These are phyloP conservation scores for Conger conger DNA, from an alignment of 2,113 vertebrate species.

Conservation along the genomic window DNA sequence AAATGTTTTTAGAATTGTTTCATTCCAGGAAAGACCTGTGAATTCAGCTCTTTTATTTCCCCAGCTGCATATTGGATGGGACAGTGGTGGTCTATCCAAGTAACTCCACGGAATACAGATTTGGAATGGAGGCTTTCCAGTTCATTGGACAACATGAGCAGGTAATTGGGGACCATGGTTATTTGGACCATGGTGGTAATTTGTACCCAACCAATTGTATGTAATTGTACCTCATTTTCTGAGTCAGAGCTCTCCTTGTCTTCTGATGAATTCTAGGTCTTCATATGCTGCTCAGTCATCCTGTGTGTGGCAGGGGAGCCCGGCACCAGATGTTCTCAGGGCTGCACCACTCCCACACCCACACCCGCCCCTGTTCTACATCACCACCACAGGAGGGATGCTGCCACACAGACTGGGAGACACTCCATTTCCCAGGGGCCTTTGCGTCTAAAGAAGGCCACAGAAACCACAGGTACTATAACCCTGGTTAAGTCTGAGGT, in stretches of 20 bases:
- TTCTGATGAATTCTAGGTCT: constrained; percentile 38
- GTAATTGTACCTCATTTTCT: not conserved
- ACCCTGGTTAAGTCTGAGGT: not conserved
- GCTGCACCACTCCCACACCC: constrained; percentile 48
- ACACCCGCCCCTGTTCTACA: not conserved
- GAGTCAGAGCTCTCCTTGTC: not conserved
- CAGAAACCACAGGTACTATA: constrained; percentile 5
- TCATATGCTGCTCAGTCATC: constrained; percentile 53
- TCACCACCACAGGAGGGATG: constrained; percentile 52
- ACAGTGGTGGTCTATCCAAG: constrained; percentile 43
- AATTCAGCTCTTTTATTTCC: not conserved
- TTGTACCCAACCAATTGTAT: constrained; percentile 33
- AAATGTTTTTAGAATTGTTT: not conserved
- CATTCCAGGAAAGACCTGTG: not conserved
- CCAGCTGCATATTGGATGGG: constrained; percentile 58
- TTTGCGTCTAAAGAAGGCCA: constrained; percentile 49
- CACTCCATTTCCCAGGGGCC: constrained; percentile 72
- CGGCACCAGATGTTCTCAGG: constrained; percentile 56
- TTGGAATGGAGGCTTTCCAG: constrained; percentile 67
- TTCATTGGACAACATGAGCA: constrained; percentile 66
- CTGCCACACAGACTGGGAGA: constrained; percentile 42
- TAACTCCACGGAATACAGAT: constrained; percentile 44
- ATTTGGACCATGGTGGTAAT: no score
- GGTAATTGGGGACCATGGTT: constrained; percentile 61
- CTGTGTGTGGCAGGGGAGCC: constrained; percentile 57